phyloP scores from a whole-genome alignment of 2,113 vertebrate species.

The Nyctibius bracteatus region DNA sequence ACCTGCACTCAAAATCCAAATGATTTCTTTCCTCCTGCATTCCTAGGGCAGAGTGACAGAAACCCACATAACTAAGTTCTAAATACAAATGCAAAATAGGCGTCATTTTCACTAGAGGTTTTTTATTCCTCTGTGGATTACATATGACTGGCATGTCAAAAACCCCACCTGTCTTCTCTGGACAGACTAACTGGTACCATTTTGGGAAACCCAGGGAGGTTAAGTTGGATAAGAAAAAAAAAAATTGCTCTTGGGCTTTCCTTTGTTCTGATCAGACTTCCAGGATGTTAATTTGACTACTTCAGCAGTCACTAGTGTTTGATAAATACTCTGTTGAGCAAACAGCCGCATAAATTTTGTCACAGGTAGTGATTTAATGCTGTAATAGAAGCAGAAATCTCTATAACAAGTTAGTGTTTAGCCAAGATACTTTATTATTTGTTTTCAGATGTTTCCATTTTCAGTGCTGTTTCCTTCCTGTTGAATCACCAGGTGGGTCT shows the following conservation, averaged over 20 bases:
- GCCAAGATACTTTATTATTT: neutral
- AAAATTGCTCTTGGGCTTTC: neutral
- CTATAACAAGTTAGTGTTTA: neutral
- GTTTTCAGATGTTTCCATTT: neutral
- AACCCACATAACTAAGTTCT: neutral
- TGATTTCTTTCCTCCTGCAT: neutral
- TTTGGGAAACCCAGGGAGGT: neutral
- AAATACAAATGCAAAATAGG: neutral
- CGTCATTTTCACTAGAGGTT: neutral
- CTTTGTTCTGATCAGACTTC: neutral
- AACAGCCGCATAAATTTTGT: neutral
- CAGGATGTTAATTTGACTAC: rapidly evolving
- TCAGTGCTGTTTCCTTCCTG: neutral
- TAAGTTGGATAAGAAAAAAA: neutral
- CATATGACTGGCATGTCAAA: neutral
- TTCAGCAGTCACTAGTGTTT: neutral
- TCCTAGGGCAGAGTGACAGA: neutral
- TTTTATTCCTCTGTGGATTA: neutral
- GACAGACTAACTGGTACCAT: neutral
- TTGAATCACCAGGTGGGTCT: neutral
- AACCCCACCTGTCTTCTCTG: neutral
- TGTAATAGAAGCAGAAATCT: neutral
- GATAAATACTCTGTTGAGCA: neutral
- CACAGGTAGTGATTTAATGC: neutral
- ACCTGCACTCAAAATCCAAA: neutral